Evolutionary conservation across 2,113 vertebrate species (phyloP).

Genomic region (Salvelinus alpinus): DNA sequence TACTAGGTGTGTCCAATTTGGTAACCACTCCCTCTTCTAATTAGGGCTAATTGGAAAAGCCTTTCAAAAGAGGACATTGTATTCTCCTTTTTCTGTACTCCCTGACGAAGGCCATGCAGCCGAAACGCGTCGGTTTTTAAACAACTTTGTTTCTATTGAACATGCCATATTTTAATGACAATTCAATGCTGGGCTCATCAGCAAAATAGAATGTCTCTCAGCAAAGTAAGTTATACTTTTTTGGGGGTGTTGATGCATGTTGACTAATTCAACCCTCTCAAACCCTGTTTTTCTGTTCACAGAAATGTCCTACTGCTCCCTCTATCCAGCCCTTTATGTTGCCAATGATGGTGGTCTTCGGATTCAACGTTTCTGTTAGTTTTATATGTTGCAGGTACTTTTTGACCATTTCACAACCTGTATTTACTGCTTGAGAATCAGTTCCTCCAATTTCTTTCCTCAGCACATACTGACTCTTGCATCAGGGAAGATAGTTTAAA

Average conservation of each 20-base stretch:
- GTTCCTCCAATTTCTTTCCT: background rate
- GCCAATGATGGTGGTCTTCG: background rate
- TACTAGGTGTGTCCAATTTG: no score
- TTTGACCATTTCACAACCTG: background rate
- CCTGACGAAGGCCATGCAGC: no score
- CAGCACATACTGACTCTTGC: background rate
- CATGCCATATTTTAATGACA: conserved; percentile 33
- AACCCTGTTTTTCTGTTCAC: no score
- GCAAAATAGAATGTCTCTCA: background rate
- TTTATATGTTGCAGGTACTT: no score
- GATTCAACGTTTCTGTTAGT: no score
- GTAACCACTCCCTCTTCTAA: no score
- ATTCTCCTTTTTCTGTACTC: no score
- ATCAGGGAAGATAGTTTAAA: background rate
- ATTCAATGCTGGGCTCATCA: conserved; percentile 11
- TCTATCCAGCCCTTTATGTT: background rate
- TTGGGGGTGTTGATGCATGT: background rate
- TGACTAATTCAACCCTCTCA: no score
- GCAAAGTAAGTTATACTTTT: background rate
- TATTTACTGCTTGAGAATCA: background rate
- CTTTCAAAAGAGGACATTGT: no score
- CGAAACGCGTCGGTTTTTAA: no score
- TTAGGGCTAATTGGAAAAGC: no score
- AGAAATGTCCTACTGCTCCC: background rate
- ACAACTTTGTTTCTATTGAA: no score